Conservation (phyloP, 2,888 invertebrate species). For the Pachycephus smyrnensis region DNA sequence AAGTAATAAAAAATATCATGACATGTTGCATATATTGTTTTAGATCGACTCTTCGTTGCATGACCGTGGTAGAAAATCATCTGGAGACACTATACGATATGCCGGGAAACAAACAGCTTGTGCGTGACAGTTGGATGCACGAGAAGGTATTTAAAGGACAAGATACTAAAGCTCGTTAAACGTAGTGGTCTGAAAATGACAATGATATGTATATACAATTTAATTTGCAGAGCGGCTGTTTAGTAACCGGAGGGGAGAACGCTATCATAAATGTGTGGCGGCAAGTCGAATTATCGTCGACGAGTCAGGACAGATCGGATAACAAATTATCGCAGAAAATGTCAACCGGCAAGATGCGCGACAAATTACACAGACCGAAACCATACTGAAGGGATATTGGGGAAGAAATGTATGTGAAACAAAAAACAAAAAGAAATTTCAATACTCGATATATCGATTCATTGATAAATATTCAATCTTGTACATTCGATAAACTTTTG, state of each 20-base stretch:
- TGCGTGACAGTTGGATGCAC: constrained; percentile 78
- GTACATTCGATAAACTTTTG: too few relatives aligned
- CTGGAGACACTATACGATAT: constrained; percentile 72
- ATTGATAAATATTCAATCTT: too few relatives aligned
- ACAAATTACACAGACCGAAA: constrained; percentile 54
- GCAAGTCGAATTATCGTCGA: constrained; percentile 35
- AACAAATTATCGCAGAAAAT: constrained; percentile 50
- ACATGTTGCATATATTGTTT: constrained; percentile 17
- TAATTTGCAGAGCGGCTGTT: constrained; percentile 70
- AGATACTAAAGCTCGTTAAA: too few relatives aligned
- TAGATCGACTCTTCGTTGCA: constrained; percentile 50
- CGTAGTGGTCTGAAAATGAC: too few relatives aligned
- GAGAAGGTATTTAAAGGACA: constrained; percentile 68
- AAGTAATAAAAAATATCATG: background rate
- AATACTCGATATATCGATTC: too few relatives aligned
- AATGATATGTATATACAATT: constrained; percentile 1
- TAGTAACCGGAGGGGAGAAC: constrained; percentile 81
- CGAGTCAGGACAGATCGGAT: constrained; percentile 36
- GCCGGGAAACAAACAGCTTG: constrained; percentile 76
- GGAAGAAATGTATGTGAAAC: too few relatives aligned
- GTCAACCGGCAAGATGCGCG: constrained; percentile 49
- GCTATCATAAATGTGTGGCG: constrained; percentile 78
- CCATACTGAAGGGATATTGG: constrained; percentile 46
- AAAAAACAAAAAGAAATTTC: too few relatives aligned
- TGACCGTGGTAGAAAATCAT: constrained; percentile 68